A percentile compares a stretch with the other conserved stretches of the same genome.
Conservation (phyloP, 2,888 invertebrate genomes). For the Acheta domesticus region DNA sequence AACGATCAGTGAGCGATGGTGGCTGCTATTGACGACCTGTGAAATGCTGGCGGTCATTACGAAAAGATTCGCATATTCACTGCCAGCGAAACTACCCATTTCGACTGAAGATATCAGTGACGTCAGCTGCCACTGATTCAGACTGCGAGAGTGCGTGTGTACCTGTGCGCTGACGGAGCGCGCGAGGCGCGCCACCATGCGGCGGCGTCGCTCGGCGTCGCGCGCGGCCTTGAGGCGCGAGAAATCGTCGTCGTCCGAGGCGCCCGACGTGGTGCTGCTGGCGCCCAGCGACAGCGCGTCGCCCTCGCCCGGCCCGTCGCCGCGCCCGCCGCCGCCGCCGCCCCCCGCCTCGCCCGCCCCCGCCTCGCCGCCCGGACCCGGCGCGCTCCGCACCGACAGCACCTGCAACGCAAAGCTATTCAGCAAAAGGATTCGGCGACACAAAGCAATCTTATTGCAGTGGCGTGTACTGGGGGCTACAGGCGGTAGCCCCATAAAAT, state of each 20-base stretch:
- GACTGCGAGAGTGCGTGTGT: no score
- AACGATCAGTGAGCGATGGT: no score
- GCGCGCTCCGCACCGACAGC: slow-evolving; percentile 37
- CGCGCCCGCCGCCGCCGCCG: slow-evolving; percentile 12
- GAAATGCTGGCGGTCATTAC: no score
- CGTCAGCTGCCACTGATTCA: no score
- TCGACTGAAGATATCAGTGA: no score
- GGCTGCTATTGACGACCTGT: no score
- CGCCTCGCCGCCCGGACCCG: slow-evolving; percentile 24
- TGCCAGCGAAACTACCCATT: no score
- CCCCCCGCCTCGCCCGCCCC: slow-evolving; percentile 23
- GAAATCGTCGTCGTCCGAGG: slow-evolving; percentile 60
- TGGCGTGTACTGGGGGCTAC: no score
- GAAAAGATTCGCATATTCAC: no score
- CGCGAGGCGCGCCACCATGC: slow-evolving; percentile 59
- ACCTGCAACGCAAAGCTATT: slow-evolving; percentile 19
- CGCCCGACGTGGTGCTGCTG: slow-evolving; percentile 42
- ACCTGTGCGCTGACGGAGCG: slow-evolving; percentile 56
- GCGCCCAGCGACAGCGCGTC: slow-evolving; percentile 49
- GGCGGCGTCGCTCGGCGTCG: slow-evolving; percentile 64
- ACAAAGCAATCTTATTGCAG: no score
- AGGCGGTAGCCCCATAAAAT: no score
- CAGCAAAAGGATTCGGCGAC: no score
- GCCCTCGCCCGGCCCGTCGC: slow-evolving; percentile 31
- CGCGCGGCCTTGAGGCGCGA: slow-evolving; percentile 64